These are phyloP conservation scores for Piprites chloris DNA, from an alignment of 2,113 vertebrate species.

Conservation along the genomic window DNA sequence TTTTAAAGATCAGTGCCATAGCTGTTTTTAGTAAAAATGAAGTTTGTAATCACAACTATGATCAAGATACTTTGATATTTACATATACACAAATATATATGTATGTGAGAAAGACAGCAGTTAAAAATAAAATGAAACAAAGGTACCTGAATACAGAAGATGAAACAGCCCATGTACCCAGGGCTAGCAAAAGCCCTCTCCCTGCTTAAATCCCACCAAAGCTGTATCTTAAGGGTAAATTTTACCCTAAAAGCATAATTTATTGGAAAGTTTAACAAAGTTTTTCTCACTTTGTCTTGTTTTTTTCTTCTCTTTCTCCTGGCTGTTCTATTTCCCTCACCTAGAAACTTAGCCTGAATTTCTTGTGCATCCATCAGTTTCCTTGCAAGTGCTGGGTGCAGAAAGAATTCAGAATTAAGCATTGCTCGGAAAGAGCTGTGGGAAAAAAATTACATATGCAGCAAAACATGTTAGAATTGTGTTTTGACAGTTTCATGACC, in stretches of 20 bases:
- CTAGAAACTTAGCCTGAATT: not conserved
- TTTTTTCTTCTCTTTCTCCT: not conserved
- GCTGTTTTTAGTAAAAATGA: conserved; percentile 64
- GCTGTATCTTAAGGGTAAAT: not conserved
- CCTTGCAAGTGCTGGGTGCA: not conserved
- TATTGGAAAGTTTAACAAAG: not conserved
- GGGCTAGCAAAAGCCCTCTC: not conserved
- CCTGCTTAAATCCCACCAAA: not conserved
- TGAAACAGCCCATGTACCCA: not conserved
- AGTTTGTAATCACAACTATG: conserved; percentile 71
- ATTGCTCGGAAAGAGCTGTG: conserved; percentile 19
- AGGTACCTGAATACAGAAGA: not conserved
- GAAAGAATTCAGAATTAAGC: conserved; percentile 46
- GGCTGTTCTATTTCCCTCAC: not conserved
- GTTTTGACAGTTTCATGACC: conserved; percentile 60
- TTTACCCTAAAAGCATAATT: not conserved
- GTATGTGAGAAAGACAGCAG: not conserved
- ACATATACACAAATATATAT: not conserved
- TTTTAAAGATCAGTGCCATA: conserved; percentile 73
- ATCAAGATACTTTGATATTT: conserved; percentile 66
- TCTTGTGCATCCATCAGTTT: not conserved
- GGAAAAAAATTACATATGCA: conserved; percentile 61
- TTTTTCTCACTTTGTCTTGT: not conserved
- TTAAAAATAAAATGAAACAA: not conserved
- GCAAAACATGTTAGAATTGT: conserved; percentile 54